Evolutionary conservation across 2,888 invertebrate species (phyloP).

Genomic region (Dasysyrphus tricinctus): DNA sequence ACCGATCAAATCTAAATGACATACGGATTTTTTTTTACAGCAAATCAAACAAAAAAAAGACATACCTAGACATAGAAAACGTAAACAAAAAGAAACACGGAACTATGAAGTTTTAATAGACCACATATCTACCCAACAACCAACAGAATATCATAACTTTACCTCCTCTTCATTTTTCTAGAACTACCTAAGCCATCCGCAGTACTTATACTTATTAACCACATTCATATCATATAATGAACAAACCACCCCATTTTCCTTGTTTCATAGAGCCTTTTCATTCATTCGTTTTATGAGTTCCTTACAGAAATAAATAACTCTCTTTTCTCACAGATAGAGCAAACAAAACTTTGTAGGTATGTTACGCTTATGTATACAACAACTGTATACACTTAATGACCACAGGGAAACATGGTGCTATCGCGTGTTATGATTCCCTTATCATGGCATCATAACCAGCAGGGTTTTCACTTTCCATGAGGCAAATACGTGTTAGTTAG

Average conservation of each 20-base stretch:
- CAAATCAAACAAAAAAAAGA: too few relatives aligned
- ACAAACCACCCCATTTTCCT: not conserved
- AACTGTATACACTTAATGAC: slow-evolving; percentile 50
- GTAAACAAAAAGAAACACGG: not conserved
- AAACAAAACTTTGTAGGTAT: not conserved
- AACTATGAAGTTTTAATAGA: not conserved
- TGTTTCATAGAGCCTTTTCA: not conserved
- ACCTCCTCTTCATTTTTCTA: not conserved
- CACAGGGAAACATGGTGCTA: slow-evolving; percentile 55
- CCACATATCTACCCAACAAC: not conserved
- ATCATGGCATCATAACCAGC: slow-evolving; percentile 42
- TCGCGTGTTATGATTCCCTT: slow-evolving; percentile 69
- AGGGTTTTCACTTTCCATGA: slow-evolving; percentile 12
- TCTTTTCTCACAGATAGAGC: not conserved
- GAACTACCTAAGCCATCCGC: not conserved
- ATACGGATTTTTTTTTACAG: too few relatives aligned
- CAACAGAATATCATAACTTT: not conserved
- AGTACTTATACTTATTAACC: not conserved
- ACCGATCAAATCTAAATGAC: too few relatives aligned
- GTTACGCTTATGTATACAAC: slow-evolving; percentile 7
- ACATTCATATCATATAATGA: not conserved
- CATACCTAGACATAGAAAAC: not conserved
- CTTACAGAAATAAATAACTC: slow-evolving; percentile 6
- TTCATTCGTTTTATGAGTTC: slow-evolving; percentile 4
- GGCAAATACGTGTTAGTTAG: not conserved